Percentiles rank a stretch among this genome's conserved stretches.
Conservation (phyloP, 2,888 invertebrate genomes). For the Drosophila quasianomalipes region DNA sequence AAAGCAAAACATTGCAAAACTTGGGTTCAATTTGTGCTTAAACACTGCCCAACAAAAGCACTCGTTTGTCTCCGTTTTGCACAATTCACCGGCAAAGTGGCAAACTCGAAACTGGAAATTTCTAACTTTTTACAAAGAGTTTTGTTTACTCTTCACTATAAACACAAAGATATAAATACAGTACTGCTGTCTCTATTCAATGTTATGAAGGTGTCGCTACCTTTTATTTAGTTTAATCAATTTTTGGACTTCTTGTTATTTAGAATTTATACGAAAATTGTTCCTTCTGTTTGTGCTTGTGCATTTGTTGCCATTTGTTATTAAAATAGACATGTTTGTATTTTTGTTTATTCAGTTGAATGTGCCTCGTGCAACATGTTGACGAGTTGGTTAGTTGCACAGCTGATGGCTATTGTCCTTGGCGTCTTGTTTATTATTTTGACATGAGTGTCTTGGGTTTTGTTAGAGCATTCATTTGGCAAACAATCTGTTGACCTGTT, state of each 20-base stretch:
- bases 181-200: slow-evolving; percentile 1
- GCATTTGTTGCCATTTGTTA: slow-evolving; percentile 5
- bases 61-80: slow-evolving; percentile 36
- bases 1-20: slow-evolving; percentile 72
- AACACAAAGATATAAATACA: background rate
- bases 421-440: slow-evolving; percentile 3
- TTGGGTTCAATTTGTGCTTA: slow-evolving; percentile 60
- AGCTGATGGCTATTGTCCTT: slow-evolving; percentile 1
- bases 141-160: slow-evolving; percentile 6
- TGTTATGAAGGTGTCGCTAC: background rate
- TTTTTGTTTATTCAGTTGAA: slow-evolving; percentile 26
- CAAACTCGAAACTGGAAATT: slow-evolving; percentile 10
- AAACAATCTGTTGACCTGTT: background rate
- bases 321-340: slow-evolving; percentile 18
- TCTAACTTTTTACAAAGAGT: slow-evolving; percentile 29
- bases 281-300: slow-evolving; percentile 5
- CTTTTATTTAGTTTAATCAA: slow-evolving; percentile 44
- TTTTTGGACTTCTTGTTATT: slow-evolving; percentile 33
- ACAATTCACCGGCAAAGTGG: slow-evolving; percentile 42
- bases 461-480: background rate
- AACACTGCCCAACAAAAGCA: slow-evolving; percentile 28
- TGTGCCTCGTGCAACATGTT: slow-evolving; percentile 39
- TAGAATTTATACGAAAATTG: slow-evolving; percentile 33
- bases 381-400: slow-evolving; percentile 14
- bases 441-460: slow-evolving; percentile 2